These are phyloP conservation scores for Drosophila kurseongensis DNA, from an alignment of 1,140 invertebrate genomes.

Conservation along the genomic window DNA sequence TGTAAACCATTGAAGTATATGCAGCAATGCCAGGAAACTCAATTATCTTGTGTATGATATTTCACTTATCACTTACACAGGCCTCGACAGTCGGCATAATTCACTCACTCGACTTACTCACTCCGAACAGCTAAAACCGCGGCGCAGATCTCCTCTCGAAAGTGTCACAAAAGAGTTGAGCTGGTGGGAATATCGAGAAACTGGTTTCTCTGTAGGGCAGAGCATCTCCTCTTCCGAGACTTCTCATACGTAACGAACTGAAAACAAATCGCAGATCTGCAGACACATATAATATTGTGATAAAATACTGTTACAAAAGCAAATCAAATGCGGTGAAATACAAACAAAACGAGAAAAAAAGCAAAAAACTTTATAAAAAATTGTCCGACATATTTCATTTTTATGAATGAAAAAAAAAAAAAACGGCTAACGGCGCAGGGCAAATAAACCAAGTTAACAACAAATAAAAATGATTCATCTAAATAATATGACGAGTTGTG, in stretches of 20 bases:
- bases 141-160: slow-evolving; percentile 23
- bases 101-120: slow-evolving; percentile 40
- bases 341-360: slow-evolving; percentile 19
- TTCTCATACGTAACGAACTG: slow-evolving; percentile 39
- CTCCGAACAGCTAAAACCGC: slow-evolving; percentile 3
- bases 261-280: slow-evolving; percentile 24
- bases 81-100: slow-evolving; percentile 29
- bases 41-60: slow-evolving; percentile 50
- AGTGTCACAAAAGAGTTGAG: slow-evolving; percentile 59
- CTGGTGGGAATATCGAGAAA: slow-evolving; percentile 63
- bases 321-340: slow-evolving; percentile 66
- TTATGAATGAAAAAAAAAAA: slow-evolving; percentile 64
- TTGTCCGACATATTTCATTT: slow-evolving; percentile 60
- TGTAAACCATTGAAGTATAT: slow-evolving; percentile 3
- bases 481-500: slow-evolving; percentile 52
- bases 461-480: slow-evolving; percentile 65
- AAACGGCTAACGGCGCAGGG: slow-evolving; percentile 5
- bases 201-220: slow-evolving; percentile 69
- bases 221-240: slow-evolving; percentile 15
- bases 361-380: slow-evolving; percentile 17
- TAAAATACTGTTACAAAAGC: slow-evolving; percentile 49
- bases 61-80: slow-evolving; percentile 44
- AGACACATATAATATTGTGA: slow-evolving; percentile 27
- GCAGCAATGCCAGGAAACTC: slow-evolving; percentile 30
- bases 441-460: slow-evolving; percentile 44